Conservation (phyloP, 92 coral and sea anemone genomes). For the Desmophyllum pertusum region DNA sequence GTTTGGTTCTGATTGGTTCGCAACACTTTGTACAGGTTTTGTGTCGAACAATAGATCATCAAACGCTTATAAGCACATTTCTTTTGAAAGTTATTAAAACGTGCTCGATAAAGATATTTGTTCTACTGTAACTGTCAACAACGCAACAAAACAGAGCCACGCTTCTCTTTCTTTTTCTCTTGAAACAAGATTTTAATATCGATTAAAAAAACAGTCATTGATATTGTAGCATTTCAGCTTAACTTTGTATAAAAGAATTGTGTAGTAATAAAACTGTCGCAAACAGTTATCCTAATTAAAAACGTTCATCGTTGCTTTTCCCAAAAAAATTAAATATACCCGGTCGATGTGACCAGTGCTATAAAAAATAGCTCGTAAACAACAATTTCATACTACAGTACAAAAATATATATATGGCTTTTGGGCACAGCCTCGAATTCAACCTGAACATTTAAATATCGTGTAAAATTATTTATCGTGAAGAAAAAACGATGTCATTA, state of each 20-base stretch:
- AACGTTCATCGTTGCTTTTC: neutral
- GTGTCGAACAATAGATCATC: neutral
- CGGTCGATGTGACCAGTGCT: neutral
- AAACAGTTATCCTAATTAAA: neutral
- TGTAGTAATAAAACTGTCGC: constrained; percentile 1
- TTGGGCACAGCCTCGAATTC: neutral
- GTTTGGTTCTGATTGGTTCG: neutral
- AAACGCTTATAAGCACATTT: neutral
- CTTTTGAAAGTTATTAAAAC: neutral
- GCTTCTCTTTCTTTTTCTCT: neutral
- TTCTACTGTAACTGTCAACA: neutral
- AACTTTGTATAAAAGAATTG: neutral
- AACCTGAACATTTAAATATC: constrained; percentile 22
- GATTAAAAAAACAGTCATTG: neutral
- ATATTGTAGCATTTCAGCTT: neutral
- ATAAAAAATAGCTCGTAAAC: constrained; percentile 4
- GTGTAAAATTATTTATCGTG: neutral
- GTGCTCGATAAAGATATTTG: neutral
- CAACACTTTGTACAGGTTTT: no score
- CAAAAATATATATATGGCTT: constrained; percentile 8
- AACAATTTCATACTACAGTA: constrained; percentile 3
- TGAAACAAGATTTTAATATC: neutral
- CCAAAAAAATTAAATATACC: constrained; percentile 21
- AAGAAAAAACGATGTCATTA: neutral
- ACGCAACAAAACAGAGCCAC: neutral